Conservation (phyloP, 2,888 invertebrate genomes). For the Anoplius nigerrimus region DNA sequence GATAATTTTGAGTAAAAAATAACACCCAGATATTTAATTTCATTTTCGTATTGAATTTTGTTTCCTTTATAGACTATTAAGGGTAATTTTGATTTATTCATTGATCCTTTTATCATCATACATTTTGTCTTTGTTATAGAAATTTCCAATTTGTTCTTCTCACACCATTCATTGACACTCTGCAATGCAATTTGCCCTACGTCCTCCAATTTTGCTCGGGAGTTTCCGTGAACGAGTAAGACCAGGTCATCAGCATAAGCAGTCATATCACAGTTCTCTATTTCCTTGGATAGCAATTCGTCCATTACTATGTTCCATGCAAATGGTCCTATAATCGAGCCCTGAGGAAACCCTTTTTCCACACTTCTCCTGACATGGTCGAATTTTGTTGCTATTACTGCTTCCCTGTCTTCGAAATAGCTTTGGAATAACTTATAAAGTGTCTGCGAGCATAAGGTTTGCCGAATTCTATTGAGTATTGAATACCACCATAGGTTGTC, state of each 20-base stretch:
- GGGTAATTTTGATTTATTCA: not conserved
- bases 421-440: not conserved
- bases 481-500: conserved; percentile 65
- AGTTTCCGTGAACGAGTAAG: conserved; percentile 18
- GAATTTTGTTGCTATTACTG: conserved; percentile 1
- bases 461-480: conserved; percentile 42
- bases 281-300: conserved; percentile 17
- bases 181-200: not conserved
- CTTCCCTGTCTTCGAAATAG: conserved; percentile 15
- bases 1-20: conserved; percentile 12
- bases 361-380: not conserved
- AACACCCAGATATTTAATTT: conserved; percentile 23
- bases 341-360: conserved; percentile 49
- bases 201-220: not conserved
- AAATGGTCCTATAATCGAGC: conserved; percentile 44
- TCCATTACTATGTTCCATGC: conserved; percentile 44
- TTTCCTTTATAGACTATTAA: too few species aligned
- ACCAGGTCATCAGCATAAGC: conserved; percentile 36
- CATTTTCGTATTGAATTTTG: not conserved
- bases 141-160: conserved; percentile 13
- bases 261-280: not conserved
- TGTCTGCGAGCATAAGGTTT: conserved; percentile 4
- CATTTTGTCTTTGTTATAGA: conserved; percentile 9
- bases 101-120: conserved; percentile 26
- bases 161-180: conserved; percentile 9